Percentiles rank a stretch among this genome's conserved stretches.
phyloP scores from a whole-genome alignment of 2,797 vertebrate genomes.

The Pseudotriccus pelzelni region DNA sequence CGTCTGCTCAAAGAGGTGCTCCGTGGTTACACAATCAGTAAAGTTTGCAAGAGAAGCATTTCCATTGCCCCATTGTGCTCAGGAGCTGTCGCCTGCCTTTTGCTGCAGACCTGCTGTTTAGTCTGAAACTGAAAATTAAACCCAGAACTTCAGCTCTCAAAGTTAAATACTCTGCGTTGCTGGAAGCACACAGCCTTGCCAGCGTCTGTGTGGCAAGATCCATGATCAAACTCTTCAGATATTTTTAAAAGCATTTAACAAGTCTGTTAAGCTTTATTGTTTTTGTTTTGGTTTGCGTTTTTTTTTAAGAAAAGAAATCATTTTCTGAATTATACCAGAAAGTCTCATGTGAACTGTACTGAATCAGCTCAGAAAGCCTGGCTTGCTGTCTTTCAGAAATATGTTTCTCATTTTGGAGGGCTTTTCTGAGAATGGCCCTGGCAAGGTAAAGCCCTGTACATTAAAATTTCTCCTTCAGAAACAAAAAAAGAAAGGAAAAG shows the following conservation, averaged over 20 bases:
- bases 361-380: neutral
- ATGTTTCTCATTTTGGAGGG: slow-evolving; percentile 1
- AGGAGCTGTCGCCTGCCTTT: slow-evolving; percentile 37
- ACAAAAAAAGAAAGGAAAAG: neutral
- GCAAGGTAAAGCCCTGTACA: neutral
- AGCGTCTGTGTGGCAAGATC: slow-evolving; percentile 48
- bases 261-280: slow-evolving; percentile 21
- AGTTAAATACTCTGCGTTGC: slow-evolving; percentile 38
- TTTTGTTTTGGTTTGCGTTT: neutral
- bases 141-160: slow-evolving; percentile 54
- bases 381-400: neutral
- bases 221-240: slow-evolving; percentile 43
- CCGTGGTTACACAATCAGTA: neutral
- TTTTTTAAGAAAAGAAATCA: neutral
- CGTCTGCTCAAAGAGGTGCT: neutral
- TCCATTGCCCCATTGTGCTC: slow-evolving; percentile 18
- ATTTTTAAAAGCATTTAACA: slow-evolving; percentile 48
- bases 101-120: slow-evolving; percentile 64
- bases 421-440: neutral
- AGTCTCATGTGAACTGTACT: neutral
- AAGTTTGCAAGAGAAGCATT: slow-evolving; percentile 24
- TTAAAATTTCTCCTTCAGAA: neutral
- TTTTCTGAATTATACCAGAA: neutral
- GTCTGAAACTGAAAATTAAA: slow-evolving; percentile 74
- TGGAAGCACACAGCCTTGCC: slow-evolving; percentile 13